Percentiles rank a stretch among this genome's conserved stretches.
phyloP scores from a whole-genome alignment of 2,888 invertebrate genomes.

The Dromius quadrimaculatus region DNA sequence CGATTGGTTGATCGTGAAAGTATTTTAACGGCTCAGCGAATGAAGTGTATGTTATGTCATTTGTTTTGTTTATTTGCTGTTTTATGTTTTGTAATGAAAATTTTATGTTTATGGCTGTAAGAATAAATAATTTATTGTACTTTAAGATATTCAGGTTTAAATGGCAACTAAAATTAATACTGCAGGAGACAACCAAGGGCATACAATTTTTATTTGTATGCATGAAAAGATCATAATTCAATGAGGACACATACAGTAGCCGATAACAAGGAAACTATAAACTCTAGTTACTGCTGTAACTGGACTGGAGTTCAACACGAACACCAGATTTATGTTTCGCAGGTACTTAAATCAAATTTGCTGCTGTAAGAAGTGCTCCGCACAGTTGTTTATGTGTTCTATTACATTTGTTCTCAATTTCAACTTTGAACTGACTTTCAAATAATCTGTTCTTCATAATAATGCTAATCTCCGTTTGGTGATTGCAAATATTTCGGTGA shows the following conservation, averaged over 20 bases:
- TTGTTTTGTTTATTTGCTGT: constrained; percentile 31
- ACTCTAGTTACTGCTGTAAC: constrained; percentile 16
- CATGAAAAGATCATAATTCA: no score
- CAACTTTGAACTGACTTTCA: no score
- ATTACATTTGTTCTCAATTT: no score
- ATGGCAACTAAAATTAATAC: background rate
- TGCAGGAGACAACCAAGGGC: no score
- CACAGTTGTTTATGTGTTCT: no score
- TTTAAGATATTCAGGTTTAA: background rate
- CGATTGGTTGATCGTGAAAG: constrained; percentile 32
- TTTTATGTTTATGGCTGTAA: constrained; percentile 13
- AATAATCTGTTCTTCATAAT: no score
- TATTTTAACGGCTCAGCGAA: constrained; percentile 23
- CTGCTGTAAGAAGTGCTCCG: no score
- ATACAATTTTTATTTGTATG: no score
- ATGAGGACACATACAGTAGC: no score
- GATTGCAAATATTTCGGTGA: background rate
- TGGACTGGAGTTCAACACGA: constrained; percentile 18
- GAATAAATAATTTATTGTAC: constrained; percentile 9
- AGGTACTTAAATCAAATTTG: constrained; percentile 19
- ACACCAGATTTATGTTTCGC: constrained; percentile 24
- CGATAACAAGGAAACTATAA: no score
- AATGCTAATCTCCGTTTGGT: no score
- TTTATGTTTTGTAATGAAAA: constrained; percentile 34
- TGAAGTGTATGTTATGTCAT: constrained; percentile 31